phyloP scores from a whole-genome alignment of 2,797 vertebrate species.

The Lepus townsendii region DNA sequence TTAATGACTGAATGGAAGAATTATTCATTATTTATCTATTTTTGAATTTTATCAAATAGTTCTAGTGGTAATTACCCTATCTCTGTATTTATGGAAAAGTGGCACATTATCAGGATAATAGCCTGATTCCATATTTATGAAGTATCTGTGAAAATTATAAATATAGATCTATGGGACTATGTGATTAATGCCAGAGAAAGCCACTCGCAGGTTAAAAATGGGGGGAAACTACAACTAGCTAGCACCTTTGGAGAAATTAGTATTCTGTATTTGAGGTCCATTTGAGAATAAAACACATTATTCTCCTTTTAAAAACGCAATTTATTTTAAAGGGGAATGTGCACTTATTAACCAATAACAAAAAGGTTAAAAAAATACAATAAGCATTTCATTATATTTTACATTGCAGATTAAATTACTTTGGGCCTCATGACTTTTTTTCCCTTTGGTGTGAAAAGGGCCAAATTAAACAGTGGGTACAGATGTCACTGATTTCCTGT shows the following conservation, averaged over 20 bases:
- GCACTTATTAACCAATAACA: constrained; percentile 28
- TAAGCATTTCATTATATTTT: neutral
- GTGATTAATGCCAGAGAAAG: constrained; percentile 83
- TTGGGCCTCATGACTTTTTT: neutral
- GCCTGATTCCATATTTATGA: constrained; percentile 90
- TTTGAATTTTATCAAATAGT: constrained; percentile 90
- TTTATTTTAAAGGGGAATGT: constrained; percentile 72
- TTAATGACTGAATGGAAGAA: constrained; percentile 89
- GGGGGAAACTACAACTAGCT: constrained; percentile 61
- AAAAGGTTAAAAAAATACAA: neutral
- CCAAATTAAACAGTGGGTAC: neutral
- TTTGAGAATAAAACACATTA: constrained; percentile 53
- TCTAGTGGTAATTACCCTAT: constrained; percentile 88
- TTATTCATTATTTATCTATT: constrained; percentile 90
- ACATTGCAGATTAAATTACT: constrained; percentile 39
- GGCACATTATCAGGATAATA: constrained; percentile 88
- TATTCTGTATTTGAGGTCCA: constrained; percentile 65
- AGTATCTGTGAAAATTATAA: constrained; percentile 88
- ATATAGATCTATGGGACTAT: constrained; percentile 86
- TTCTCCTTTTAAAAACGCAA: constrained; percentile 52
- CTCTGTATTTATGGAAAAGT: constrained; percentile 90
- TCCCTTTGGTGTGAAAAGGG: neutral
- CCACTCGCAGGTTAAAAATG: constrained; percentile 80
- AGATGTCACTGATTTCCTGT: neutral
- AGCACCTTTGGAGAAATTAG: constrained; percentile 79